A percentile compares a stretch with the other conserved stretches of the same genome.
Evolutionary conservation across 1,140 invertebrate species (phyloP).

Genomic region (Heliconius himera): DNA sequence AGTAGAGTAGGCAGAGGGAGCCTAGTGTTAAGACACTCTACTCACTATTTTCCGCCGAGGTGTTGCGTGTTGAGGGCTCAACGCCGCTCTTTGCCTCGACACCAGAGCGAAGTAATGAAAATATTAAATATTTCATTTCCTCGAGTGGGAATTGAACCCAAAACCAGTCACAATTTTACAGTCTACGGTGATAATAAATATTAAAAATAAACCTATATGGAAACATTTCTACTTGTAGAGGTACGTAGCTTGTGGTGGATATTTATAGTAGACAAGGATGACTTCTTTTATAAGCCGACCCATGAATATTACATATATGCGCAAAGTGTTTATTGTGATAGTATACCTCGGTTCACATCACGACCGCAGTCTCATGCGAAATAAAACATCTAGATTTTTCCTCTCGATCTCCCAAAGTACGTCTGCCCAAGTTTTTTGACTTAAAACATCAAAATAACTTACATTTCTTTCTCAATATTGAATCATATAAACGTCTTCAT

Average conservation of each 20-base stretch:
- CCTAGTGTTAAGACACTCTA: too few relatives aligned
- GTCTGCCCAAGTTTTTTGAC: conserved; percentile 43
- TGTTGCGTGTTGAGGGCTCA: too few relatives aligned
- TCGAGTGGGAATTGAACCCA: too few relatives aligned
- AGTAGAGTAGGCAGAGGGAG: too few relatives aligned
- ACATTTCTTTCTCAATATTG: conserved; percentile 45
- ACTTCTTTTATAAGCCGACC: conserved; percentile 3
- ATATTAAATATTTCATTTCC: too few relatives aligned
- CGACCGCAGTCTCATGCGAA: conserved; percentile 66
- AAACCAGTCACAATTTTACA: neutral
- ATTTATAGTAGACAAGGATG: neutral
- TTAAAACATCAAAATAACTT: conserved; percentile 50
- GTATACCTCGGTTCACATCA: conserved; percentile 58
- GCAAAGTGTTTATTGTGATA: conserved; percentile 75
- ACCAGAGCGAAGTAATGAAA: too few relatives aligned
- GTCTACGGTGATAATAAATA: neutral
- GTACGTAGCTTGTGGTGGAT: neutral
- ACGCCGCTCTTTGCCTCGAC: too few relatives aligned
- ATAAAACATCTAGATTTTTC: conserved; percentile 79
- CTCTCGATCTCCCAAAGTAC: conserved; percentile 66
- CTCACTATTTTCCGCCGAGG: too few relatives aligned
- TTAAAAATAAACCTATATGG: neutral
- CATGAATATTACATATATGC: conserved; percentile 19
- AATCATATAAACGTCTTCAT: conserved; percentile 55
- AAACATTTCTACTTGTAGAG: neutral